A percentile compares a stretch with the other conserved stretches of the same genome.
Evolutionary conservation across 1,140 invertebrate species (phyloP).

Genomic region (Pararge aegeria): DNA sequence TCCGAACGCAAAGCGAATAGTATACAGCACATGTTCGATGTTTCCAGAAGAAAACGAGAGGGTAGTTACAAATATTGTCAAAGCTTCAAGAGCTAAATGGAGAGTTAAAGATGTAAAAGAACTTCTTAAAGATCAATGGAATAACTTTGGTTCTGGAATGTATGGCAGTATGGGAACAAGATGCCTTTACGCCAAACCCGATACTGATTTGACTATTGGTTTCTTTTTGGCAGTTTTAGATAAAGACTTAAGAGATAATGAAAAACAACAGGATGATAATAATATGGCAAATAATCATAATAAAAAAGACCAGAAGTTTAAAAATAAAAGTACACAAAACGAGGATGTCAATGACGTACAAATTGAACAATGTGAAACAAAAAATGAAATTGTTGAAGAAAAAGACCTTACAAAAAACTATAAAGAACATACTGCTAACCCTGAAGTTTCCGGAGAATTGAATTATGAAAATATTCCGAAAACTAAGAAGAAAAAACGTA

Average conservation of each 20-base stretch:
- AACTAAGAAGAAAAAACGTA: neutral
- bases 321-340: neutral
- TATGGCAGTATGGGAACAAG: conserved; percentile 83
- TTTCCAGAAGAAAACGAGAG: conserved; percentile 95
- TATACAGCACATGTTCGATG: conserved; percentile 97
- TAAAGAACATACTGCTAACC: neutral
- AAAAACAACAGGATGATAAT: conserved; percentile 32
- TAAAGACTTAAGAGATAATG: conserved; percentile 67
- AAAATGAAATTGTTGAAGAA: neutral
- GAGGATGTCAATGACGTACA: neutral
- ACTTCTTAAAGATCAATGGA: conserved; percentile 83
- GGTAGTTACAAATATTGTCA: conserved; percentile 86
- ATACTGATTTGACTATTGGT: conserved; percentile 91
- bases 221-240: conserved; percentile 97
- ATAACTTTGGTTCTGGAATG: conserved; percentile 83
- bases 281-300: neutral
- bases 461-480: neutral
- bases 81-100: conserved; percentile 81
- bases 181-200: conserved; percentile 89
- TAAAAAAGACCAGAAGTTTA: neutral
- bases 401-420: neutral
- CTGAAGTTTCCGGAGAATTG: neutral
- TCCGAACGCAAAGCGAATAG: conserved; percentile 90
- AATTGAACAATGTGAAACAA: neutral
- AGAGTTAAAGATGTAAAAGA: conserved; percentile 82